Evolutionary conservation across 2,797 vertebrate genomes (phyloP), one percentile per base, ranked within the genome.

Genomic region (Pseudochirops cupreus): DNA sequence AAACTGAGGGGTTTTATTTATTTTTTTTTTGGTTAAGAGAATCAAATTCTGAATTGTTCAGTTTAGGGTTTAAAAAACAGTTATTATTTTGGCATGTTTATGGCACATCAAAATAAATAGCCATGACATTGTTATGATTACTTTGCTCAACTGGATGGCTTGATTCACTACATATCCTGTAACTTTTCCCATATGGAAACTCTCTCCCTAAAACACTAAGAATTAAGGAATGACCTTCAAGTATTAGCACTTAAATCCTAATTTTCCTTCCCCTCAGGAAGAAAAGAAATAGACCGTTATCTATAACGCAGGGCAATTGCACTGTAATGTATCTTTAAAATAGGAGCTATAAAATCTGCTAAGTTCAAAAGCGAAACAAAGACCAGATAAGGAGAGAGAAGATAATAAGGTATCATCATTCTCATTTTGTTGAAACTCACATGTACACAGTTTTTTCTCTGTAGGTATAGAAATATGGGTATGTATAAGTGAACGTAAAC

Each of bases 141-240:
- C 74, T 87, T 87, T 87, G 39, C 74, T 87, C 39, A 50, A 87
- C 7, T 50, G 50, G 39, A 87, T 87, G 74, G 39, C 31, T 87
- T 87, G 39, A 50, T 87, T 87, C 39, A 50, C 39, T 87, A 50
- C 39, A 46, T 87, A 46, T 50, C 74, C 39, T 87, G 39, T 87
- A 87, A 87, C 21, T 87, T 87, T 87, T 87, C 39, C 39, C 74
- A 87, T 50, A 87, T 87, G 74, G 74, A 50, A 87, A 87, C 39
- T 87, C 11, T 87, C 39, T 87, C 74, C 39, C 74, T 50, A 26
- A 87, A 87, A 87, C 10, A 50, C 39, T 26, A 39, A 87, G 74
- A 96, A 90, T 54, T 93, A 97, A 91, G 92, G 90, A 54, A 91
- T 94, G 96, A 93, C 74, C 58, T 89, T 96, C 67, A 95, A 58